Conservation (phyloP, 2,113 vertebrate genomes). For the Piaya cayana region DNA sequence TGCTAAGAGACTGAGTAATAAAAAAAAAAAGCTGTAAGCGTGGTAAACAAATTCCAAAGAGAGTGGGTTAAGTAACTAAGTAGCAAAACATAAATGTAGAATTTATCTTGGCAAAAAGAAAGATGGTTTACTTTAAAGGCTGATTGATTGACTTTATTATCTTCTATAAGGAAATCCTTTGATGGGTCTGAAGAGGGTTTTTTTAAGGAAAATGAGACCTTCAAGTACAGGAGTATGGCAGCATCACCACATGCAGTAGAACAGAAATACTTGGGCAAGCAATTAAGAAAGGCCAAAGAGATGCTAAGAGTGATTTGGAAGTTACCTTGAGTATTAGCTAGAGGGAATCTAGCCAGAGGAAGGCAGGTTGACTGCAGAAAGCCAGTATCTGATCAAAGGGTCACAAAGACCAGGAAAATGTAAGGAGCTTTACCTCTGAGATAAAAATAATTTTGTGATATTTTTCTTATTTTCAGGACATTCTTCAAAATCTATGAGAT, state of each 20-base stretch:
- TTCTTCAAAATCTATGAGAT: neutral
- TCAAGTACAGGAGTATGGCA: neutral
- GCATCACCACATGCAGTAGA: neutral
- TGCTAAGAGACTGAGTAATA: neutral
- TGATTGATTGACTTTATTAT: neutral
- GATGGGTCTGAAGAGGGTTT: neutral
- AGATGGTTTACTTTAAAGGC: neutral
- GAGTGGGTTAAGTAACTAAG: neutral
- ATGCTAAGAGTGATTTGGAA: neutral
- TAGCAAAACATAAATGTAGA: neutral
- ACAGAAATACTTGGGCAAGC: neutral
- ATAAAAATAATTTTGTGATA: neutral
- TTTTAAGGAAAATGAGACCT: neutral
- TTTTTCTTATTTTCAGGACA: neutral
- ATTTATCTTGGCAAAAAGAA: neutral
- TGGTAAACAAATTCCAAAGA: neutral
- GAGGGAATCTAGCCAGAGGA: neutral
- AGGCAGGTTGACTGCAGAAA: neutral
- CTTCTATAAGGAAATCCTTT: neutral
- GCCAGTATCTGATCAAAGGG: neutral
- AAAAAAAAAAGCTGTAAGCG: slow-evolving; percentile 12
- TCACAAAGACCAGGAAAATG: neutral
- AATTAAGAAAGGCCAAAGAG: neutral
- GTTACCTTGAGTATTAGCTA: neutral
- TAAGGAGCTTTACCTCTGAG: neutral